phyloP scores from a whole-genome alignment of 2,113 vertebrate genomes.

The Brachyistius frenatus region DNA sequence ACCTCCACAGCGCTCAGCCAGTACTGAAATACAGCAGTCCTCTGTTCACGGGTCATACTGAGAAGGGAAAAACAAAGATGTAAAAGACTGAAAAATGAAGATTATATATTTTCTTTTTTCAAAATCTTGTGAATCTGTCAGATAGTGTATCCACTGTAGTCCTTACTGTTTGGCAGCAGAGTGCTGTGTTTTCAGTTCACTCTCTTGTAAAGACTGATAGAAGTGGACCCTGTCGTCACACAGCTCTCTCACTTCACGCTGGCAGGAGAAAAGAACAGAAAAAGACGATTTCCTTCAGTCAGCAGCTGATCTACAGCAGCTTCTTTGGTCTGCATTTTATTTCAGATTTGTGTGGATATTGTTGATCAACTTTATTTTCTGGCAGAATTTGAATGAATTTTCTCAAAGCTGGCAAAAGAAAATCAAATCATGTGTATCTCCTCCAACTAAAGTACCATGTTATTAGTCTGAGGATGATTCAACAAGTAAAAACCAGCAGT shows the following conservation, averaged over 20 bases:
- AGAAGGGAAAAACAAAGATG: neutral
- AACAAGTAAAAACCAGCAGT: neutral
- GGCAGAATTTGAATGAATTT: neutral
- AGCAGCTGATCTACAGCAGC: neutral
- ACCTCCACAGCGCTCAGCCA: constrained; percentile 90
- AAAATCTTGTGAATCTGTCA: neutral
- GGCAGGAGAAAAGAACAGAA: neutral
- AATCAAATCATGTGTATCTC: neutral
- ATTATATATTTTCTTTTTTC: neutral
- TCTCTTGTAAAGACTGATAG: constrained; percentile 81
- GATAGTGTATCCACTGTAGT: neutral
- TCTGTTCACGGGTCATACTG: constrained; percentile 79
- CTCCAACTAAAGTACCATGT: neutral
- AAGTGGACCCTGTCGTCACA: constrained; percentile 80
- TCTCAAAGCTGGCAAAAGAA: neutral
- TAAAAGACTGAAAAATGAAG: neutral
- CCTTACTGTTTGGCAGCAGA: constrained; percentile 72
- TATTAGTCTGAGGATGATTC: neutral
- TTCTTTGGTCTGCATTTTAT: neutral
- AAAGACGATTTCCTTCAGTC: neutral
- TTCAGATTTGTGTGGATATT: neutral
- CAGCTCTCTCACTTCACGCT: constrained; percentile 80
- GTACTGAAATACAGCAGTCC: constrained; percentile 81
- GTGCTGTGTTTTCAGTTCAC: constrained; percentile 60
- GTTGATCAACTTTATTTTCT: neutral